Conservation (phyloP, 2,888 invertebrate species). For the Sepiola atlantica region DNA sequence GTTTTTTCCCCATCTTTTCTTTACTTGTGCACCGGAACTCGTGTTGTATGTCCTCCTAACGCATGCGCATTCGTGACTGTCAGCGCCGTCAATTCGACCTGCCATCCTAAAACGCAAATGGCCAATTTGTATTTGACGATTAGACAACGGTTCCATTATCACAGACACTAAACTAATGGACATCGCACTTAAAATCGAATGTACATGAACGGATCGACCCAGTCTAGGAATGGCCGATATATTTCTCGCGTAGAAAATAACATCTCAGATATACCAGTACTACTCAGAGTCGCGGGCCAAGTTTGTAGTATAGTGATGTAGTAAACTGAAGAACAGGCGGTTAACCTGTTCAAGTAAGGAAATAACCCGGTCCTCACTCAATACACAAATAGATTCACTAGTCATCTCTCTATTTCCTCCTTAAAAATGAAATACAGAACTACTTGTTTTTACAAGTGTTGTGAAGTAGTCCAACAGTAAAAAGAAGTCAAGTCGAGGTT, state of each 20-base stretch:
- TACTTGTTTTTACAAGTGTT: too few species aligned
- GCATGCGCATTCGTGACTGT: slow-evolving; percentile 1
- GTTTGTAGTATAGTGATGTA: too few species aligned
- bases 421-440: too few species aligned
- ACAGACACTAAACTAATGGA: background rate
- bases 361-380: too few species aligned
- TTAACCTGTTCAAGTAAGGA: too few species aligned
- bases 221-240: background rate
- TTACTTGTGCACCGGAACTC: background rate
- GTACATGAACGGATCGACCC: background rate
- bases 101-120: slow-evolving; percentile 32
- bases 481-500: too few species aligned
- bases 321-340: too few species aligned
- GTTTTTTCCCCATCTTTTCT: background rate
- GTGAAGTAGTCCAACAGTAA: too few species aligned
- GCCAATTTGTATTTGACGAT: background rate
- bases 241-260: background rate
- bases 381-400: too few species aligned
- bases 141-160: background rate
- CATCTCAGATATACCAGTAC: background rate
- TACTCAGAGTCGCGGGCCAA: too few species aligned
- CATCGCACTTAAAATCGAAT: background rate
- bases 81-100: background rate
- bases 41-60: background rate
- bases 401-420: too few species aligned